Evolutionary conservation across 2,113 vertebrate species (phyloP), one percentile per base, ranked within the genome.

Genomic region (Nesoenas mayeri): DNA sequence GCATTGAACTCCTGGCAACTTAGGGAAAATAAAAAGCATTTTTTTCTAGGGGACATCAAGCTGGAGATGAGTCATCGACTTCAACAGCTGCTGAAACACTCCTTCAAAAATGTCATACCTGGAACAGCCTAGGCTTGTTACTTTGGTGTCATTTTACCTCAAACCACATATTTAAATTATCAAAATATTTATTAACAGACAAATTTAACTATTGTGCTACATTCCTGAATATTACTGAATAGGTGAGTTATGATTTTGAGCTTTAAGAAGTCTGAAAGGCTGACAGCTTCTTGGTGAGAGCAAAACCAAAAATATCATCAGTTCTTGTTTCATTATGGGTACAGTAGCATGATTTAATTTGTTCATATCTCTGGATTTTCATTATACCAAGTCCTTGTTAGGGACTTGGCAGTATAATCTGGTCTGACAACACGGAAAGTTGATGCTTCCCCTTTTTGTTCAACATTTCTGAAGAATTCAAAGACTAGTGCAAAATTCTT

Each of bases 161-260:
- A 65, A 93, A 93, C 93, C 42, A 57, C 70, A 47, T 61, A 69
- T 73, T 95, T 88, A 67, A 96, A 75, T 86, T 94, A 71, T 40
- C 93, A 90, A 77, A 87, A 86, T 82, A 93, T 86, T 96, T 96
- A 93, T 92, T 91, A 95, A 81, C 31, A 78, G 64, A 56, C 32
- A 96, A 86, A 91, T 82, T 20, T 94, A 96, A 86, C 95, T 91
- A 96, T 94, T 95, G 79, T 91, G 91, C 77, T 95, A 90, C 95
- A 92, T 93, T 79, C 48, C 34, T 94, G 89, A 96, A 92, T 94
- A 92, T 85, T 94, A 77, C 79, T 96, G 95, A 96, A 91, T 47
- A 95, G 66, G 48, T 97, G 53, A 97, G 73, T 91, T 89, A 95
- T 84, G 66, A 53, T 78, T 88, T 87, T 83, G 89, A 95, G 81